Evolutionary conservation across 2,113 vertebrate species (phyloP), one percentile per base, ranked within the genome.

Genomic region (Ellobius talpinus): DNA sequence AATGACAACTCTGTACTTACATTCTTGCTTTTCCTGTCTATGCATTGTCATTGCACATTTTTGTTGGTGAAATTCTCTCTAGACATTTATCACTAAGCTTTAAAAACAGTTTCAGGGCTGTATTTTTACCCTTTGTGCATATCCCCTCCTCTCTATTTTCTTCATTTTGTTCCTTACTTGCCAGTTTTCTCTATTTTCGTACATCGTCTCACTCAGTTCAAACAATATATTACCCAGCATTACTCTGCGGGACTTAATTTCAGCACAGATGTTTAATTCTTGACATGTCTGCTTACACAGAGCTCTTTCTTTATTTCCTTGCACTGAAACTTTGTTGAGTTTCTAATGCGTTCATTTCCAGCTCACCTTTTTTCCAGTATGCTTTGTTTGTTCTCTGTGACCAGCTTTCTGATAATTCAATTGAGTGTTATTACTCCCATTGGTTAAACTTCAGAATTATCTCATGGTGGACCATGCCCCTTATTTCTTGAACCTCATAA

Each of bases 341-440:
- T 36, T 92, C 45, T 76, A 72, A 85, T 3, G 10, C 77, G 21
- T 85, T 29, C 87, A 12, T 5, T 21, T 74, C 5, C 42, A 70
- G 58, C 3, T 13, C 19, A 1, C 45, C 24, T 8, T 78, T 50
- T 61, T 17, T 19, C 0, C 31, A 74, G 58, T 1, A 76, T 1
- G 7, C 33, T 89, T 91, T 17, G 58, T 63, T 3, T 50, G 2
- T 23, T 82, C 39, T 58, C 0, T 42, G 7, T 8, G 26, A 63
- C 68, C 63, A 87, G 26, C 7, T 36, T 96, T 55, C 50, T 21
- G 12, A 85, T 90, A 85, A 72, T 66, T 47, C 16, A 88, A 86
- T 50, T 82, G 66, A 8, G 78, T 29, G 45, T 24, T 47, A 61
- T 66, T 8, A 79, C 21, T 3, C 10, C 8, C 84, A 23, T 94